Percentiles rank a stretch among this genome's conserved stretches.
These are phyloP conservation scores for Ictalurus punctatus DNA, from an alignment of 2,113 vertebrate genomes.

Conservation along the genomic window DNA sequence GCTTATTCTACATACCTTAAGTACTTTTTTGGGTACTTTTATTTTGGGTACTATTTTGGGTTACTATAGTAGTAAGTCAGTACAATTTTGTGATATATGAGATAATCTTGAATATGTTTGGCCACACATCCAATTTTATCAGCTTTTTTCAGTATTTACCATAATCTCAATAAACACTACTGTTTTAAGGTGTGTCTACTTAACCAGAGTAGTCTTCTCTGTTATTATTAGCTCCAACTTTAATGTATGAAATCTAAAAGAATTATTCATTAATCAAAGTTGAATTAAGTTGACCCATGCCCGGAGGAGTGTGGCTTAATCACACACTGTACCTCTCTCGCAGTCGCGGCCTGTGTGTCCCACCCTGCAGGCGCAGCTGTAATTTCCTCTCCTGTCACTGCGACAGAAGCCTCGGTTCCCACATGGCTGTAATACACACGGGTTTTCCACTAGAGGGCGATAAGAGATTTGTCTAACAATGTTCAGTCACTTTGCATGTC, in stretches of 20 bases:
- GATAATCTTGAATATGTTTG: neutral
- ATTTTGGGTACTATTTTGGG: neutral
- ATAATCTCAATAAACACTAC: neutral
- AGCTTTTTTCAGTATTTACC: neutral
- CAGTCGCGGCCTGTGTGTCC: conserved; percentile 94
- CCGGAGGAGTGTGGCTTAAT: neutral
- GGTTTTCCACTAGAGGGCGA: conserved; percentile 82
- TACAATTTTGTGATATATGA: neutral
- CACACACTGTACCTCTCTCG: conserved; percentile 72
- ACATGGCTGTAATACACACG: conserved; percentile 90
- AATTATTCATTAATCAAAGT: neutral
- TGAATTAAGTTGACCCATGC: neutral
- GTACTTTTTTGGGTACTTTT: too few species aligned
- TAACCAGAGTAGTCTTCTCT: neutral
- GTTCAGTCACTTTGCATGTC: conserved; percentile 2
- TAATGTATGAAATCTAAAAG: neutral
- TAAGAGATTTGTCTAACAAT: conserved; percentile 47
- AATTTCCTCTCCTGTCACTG: conserved; percentile 82
- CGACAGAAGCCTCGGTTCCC: conserved; percentile 88
- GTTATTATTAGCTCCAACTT: neutral
- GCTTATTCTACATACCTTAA: neutral
- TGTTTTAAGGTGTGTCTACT: neutral
- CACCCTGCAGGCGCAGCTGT: conserved; percentile 90
- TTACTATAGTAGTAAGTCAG: neutral
- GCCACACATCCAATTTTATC: neutral